phyloP scores from a whole-genome alignment of 2,113 vertebrate genomes.

The Equus przewalskii region DNA sequence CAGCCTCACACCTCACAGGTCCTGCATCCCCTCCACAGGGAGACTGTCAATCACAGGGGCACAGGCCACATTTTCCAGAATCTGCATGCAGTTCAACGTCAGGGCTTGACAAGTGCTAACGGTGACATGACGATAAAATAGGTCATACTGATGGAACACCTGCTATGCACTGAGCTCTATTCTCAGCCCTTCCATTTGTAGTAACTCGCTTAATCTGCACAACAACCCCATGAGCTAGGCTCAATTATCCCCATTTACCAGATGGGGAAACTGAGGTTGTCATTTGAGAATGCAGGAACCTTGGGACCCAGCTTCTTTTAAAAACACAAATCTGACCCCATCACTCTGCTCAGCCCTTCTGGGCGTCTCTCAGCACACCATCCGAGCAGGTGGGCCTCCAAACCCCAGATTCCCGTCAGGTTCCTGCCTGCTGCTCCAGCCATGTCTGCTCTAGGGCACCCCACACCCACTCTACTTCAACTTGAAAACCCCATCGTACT shows the following conservation, averaged over 20 bases:
- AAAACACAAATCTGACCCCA: not conserved
- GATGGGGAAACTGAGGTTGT: not conserved
- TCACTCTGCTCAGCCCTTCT: not conserved
- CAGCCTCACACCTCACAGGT: not conserved
- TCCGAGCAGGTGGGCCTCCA: not conserved
- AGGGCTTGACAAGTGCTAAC: not conserved
- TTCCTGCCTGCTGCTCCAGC: not conserved
- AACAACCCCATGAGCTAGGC: not conserved
- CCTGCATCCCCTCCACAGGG: not conserved
- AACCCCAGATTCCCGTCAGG: too few relatives aligned
- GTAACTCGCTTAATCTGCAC: not conserved
- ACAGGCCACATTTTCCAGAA: not conserved
- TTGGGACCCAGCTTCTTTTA: not conserved
- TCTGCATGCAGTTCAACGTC: not conserved
- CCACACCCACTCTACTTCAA: not conserved
- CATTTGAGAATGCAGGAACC: not conserved
- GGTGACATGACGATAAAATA: not conserved
- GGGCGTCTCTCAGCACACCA: rapidly evolving
- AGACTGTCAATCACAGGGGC: rapidly evolving
- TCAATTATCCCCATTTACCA: not conserved
- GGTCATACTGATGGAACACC: rapidly evolving
- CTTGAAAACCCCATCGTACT: not conserved
- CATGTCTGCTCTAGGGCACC: not conserved
- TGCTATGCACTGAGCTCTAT: rapidly evolving
- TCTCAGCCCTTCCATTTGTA: not conserved